Evolutionary conservation across 2,797 vertebrate species (phyloP), one percentile per base, ranked within the genome.

Genomic region (Cyprinella venusta): DNA sequence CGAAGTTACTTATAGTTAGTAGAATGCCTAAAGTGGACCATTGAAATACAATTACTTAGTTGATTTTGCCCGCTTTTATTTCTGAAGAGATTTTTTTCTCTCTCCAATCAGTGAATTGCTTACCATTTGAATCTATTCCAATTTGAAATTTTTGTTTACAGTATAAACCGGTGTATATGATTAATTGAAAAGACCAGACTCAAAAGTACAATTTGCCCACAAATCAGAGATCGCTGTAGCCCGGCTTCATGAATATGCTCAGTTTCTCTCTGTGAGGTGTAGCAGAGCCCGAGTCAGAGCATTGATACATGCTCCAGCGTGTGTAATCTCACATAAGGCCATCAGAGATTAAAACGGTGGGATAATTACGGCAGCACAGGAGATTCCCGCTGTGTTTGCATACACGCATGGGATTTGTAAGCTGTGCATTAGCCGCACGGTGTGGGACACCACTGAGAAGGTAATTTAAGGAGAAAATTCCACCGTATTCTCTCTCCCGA

Each of bases 391-490:
- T 88, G 86, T 83, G 88, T 86, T 84, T 84, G 81, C 88, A 87
- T 86, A 89, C 85, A 87, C 85, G 70, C 82, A 8, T 75, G 74
- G 87, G 87, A 87, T 86, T 86, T 88, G 72, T 81, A 89, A 84
- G 87, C 84, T 79, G 76, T 85, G 76, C 87, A 81, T 89, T 89
- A 89, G 86, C 86, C 69, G 38, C 85, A 81, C 78, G 6, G 65
- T 76, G 86, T 84, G 75, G 83, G 86, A 86, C 84, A 84, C 87
- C 69, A 87, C 88, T 63, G 88, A 76, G 88, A 87, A 88, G 89
- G 85, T 90, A 89, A 89, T 89, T 89, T 89, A 86, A 81, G 77
- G 70, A 64, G 83, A 88, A 85, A 88, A 88, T 89, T 86, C 87
- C 63, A 15, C 63, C 3, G 81, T 81, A 84, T 83, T 85, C 80